phyloP scores from a whole-genome alignment of 2,113 vertebrate species.

The Hyla sarda region DNA sequence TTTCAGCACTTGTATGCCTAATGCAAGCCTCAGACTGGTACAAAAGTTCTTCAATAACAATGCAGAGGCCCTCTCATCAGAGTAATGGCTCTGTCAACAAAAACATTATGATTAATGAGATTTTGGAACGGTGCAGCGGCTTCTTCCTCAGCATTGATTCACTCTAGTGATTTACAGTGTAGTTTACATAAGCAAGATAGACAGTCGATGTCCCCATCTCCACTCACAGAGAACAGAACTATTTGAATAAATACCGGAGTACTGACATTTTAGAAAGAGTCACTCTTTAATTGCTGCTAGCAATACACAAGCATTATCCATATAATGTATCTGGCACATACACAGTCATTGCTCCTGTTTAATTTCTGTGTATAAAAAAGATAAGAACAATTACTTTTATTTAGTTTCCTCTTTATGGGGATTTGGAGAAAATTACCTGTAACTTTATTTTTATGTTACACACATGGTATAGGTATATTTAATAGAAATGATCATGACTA shows the following conservation, averaged over 20 bases:
- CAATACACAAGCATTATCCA: background rate
- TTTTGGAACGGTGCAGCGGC: slow-evolving; percentile 31
- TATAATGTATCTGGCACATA: background rate
- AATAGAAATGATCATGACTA: too few species aligned
- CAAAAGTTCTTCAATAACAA: slow-evolving; percentile 53
- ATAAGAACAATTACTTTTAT: too few species aligned
- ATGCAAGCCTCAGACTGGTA: slow-evolving; percentile 39
- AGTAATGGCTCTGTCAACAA: slow-evolving; percentile 55
- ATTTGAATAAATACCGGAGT: slow-evolving; percentile 18
- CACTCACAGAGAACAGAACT: slow-evolving; percentile 1
- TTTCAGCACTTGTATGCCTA: slow-evolving; percentile 31
- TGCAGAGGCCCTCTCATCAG: slow-evolving; percentile 46
- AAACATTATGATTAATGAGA: slow-evolving; percentile 56
- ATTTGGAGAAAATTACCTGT: too few species aligned
- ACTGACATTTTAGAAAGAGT: background rate
- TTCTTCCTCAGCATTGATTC: slow-evolving; percentile 41
- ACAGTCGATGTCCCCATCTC: slow-evolving; percentile 19
- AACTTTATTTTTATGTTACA: too few species aligned
- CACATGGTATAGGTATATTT: too few species aligned
- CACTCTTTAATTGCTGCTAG: slow-evolving; percentile 14
- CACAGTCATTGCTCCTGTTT: background rate
- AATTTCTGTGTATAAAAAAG: background rate
- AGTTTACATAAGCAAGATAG: slow-evolving; percentile 49
- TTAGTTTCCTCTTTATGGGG: too few species aligned
- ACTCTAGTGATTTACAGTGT: slow-evolving; percentile 50